Evolutionary conservation across 92 coral and sea anemone genomes (phyloP).

Genomic region (Porites lobata): DNA sequence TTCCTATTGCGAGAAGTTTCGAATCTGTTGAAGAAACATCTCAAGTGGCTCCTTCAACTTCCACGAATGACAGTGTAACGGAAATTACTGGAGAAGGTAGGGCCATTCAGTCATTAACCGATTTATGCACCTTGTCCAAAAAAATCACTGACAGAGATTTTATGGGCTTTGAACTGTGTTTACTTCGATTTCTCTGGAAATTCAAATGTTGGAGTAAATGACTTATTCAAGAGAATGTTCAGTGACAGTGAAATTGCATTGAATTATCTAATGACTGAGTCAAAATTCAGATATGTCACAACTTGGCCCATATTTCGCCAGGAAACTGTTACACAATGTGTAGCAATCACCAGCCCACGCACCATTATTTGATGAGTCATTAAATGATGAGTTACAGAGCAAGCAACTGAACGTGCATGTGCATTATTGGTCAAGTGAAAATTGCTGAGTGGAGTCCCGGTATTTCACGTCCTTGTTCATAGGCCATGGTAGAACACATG

Average conservation of each 20-base stretch:
- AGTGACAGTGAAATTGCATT: conserved; percentile 74
- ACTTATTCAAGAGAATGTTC: conserved; percentile 66
- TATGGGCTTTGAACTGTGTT: conserved; percentile 72
- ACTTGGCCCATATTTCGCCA: conserved; percentile 73
- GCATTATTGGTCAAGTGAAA: conserved; percentile 62
- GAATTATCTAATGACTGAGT: conserved; percentile 35
- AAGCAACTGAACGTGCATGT: conserved; percentile 67
- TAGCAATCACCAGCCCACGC: conserved; percentile 58
- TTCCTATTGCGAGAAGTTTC: conserved; percentile 27
- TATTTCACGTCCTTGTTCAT: conserved; percentile 70
- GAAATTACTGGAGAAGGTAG: neutral
- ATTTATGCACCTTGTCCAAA: too few species aligned
- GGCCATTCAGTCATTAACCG: neutral
- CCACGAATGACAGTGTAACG: conserved; percentile 1
- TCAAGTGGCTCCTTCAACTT: conserved; percentile 32
- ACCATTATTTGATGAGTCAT: conserved; percentile 8
- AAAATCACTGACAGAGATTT: neutral
- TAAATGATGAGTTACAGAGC: conserved; percentile 46
- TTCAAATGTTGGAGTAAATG: conserved; percentile 68
- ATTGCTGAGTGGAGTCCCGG: conserved; percentile 55
- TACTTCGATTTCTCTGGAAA: conserved; percentile 64
- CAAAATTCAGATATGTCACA: conserved; percentile 61
- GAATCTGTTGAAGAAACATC: conserved; percentile 39
- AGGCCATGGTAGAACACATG: conserved; percentile 60
- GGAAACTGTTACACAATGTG: conserved; percentile 41